Evolutionary conservation across 2,113 vertebrate species (phyloP), one percentile per base, ranked within the genome.

Genomic region (Phyllostomus discolor): DNA sequence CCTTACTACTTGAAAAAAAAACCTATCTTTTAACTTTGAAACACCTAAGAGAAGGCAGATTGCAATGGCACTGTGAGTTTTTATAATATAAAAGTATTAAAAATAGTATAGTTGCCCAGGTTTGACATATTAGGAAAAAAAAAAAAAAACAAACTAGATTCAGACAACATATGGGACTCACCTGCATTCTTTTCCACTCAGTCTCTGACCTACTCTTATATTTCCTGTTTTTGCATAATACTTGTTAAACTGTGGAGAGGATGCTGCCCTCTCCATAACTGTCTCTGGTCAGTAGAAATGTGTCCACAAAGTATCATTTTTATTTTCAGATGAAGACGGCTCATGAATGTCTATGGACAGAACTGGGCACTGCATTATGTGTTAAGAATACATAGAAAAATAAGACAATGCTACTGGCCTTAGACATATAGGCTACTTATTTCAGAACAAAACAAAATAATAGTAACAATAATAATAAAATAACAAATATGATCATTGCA

Each of bases 1-100:
- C 48, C 76, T 90, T 76, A 64, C 59, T 48, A 83, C 16, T 75
- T 97, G 72, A 28, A 75, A 96, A 85, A 57, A 7, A 52, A 43
- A 24, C 5, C 17, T 73, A 16, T 88, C 79, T 72, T 92, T 97
- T 76, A 96, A 95, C 79, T 94, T 70, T 38, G 75, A 87, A 94
- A 88, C 52, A 79, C 80, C 38, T 82, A 64, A 62, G 7, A 92
- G 80, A 94, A 88, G 41, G 66, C 41, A 90, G 50, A 81, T 73
- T 84, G 1, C 7, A 62, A 57, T 43, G 88, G 6, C 46, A 31
- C 62, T 92, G 26, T 94, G 73, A 81, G 16, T 81, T 92, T 95
- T 79, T 86, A 10, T 80, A 78, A 82, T 46, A 84, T 16, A 43
- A 64, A 94, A 84, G 17, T 54, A 88, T 57, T 9, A 72, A 97